phyloP scores from a whole-genome alignment of 2,797 vertebrate species.

The Calcarius lapponicus region DNA sequence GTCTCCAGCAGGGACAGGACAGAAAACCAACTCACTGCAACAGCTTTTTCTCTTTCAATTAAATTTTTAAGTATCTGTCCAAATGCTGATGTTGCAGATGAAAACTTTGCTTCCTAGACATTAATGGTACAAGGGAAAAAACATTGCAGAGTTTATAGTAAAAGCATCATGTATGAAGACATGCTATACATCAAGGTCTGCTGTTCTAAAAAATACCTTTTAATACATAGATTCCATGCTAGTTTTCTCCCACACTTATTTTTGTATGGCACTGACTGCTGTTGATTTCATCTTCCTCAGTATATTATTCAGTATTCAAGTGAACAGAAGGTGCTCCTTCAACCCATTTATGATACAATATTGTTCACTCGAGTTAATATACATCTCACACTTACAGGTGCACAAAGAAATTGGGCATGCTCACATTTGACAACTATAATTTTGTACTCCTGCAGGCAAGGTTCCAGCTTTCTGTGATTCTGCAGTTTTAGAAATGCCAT shows the following conservation, averaged over 20 bases:
- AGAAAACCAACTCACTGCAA: not conserved
- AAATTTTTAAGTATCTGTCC: not conserved
- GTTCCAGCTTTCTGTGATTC: not conserved
- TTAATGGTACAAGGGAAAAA: not conserved
- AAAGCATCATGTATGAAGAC: not conserved
- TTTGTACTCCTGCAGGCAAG: not conserved
- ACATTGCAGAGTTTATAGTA: not conserved
- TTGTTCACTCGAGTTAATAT: not conserved
- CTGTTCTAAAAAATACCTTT: not conserved
- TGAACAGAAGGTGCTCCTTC: not conserved
- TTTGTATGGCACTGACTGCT: not conserved
- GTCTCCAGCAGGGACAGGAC: not conserved
- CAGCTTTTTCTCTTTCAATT: not conserved
- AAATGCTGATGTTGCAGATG: not conserved
- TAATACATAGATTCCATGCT: not conserved
- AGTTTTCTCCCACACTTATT: not conserved
- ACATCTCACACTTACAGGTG: not conserved
- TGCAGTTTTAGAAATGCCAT: not conserved
- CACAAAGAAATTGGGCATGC: not conserved
- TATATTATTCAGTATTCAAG: not conserved
- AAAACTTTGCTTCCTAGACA: not conserved
- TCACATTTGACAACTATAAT: not conserved
- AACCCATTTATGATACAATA: not conserved
- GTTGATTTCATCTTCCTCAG: not conserved
- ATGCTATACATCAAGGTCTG: not conserved